A percentile compares a stretch with the other conserved stretches of the same genome.
These are phyloP conservation scores for Cairina moschata DNA, from an alignment of 2,113 vertebrate genomes.

Conservation along the genomic window DNA sequence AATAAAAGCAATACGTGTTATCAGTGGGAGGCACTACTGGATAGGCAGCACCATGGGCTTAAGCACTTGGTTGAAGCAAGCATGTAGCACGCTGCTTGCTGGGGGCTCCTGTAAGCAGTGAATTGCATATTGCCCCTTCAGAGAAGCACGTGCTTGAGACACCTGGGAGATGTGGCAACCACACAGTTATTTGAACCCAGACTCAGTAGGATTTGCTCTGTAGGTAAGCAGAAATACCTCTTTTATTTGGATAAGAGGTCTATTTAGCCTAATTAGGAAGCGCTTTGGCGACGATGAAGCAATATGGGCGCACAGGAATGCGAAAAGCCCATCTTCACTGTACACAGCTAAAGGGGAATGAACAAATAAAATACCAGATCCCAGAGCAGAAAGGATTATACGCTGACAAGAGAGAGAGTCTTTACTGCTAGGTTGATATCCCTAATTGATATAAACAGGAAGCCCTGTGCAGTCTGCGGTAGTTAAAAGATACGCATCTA, in stretches of 20 bases:
- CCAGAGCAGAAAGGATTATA: neutral
- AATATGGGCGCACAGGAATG: neutral
- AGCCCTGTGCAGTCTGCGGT: slow-evolving; percentile 7
- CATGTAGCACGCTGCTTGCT: neutral
- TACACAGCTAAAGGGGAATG: slow-evolving; percentile 33
- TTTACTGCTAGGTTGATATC: slow-evolving; percentile 23
- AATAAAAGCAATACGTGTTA: neutral
- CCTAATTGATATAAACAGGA: slow-evolving; percentile 56
- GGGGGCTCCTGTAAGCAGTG: neutral
- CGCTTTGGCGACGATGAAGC: neutral
- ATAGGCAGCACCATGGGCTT: neutral
- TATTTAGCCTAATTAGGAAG: slow-evolving; percentile 32
- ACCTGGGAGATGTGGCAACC: neutral
- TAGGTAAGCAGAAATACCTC: neutral
- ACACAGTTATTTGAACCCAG: neutral
- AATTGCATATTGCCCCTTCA: neutral
- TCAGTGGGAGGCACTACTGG: neutral
- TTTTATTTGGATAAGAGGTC: neutral
- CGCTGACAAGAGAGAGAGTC: neutral
- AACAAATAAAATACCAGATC: slow-evolving; percentile 1
- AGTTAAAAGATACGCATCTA: slow-evolving; percentile 62
- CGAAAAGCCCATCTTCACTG: neutral
- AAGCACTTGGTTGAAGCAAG: neutral
- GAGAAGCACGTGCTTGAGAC: neutral
- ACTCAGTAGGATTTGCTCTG: neutral